phyloP scores from a whole-genome alignment of 1,140 invertebrate genomes.

The Drosophila rhopaloa region DNA sequence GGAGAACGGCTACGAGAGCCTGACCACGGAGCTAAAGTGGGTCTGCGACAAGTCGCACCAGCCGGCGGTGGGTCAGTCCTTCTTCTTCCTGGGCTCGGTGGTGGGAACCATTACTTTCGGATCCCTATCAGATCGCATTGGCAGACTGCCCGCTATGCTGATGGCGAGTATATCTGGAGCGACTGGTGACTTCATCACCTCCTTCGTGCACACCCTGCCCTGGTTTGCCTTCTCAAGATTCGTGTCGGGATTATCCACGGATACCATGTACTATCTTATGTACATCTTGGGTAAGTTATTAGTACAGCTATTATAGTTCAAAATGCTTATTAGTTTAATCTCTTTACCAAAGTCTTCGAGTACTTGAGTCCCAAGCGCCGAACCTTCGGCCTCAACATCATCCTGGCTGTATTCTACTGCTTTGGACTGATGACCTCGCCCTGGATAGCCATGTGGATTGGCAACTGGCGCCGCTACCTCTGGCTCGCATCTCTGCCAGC shows the following conservation, averaged over 20 bases:
- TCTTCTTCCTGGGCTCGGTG: constrained; percentile 87
- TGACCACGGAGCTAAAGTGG: constrained; percentile 87
- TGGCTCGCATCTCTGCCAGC: constrained; percentile 85
- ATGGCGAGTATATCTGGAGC: constrained; percentile 85
- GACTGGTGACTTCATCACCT: constrained; percentile 85
- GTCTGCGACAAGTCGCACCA: constrained; percentile 87
- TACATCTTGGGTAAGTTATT: constrained; percentile 86
- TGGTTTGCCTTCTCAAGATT: constrained; percentile 86
- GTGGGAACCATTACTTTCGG: constrained; percentile 86
- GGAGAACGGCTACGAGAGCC: constrained; percentile 85
- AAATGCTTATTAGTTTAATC: too few relatives aligned
- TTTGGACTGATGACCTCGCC: constrained; percentile 86
- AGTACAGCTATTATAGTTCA: too few relatives aligned
- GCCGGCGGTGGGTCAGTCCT: constrained; percentile 86
- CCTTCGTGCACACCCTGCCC: constrained; percentile 84
- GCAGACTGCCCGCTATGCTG: constrained; percentile 86
- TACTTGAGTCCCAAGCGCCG: constrained; percentile 86
- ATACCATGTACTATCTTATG: constrained; percentile 87
- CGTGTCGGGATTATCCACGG: constrained; percentile 86
- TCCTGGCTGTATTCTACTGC: constrained; percentile 87
- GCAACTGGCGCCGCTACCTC: constrained; percentile 86
- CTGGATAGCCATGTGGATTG: constrained; percentile 85
- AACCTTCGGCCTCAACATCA: constrained; percentile 86
- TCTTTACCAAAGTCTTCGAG: constrained; percentile 85
- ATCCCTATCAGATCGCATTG: constrained; percentile 86